Evolutionary conservation across 2,797 vertebrate species (phyloP), one percentile per base, ranked within the genome.

Genomic region (Peromyscus nudipes): DNA sequence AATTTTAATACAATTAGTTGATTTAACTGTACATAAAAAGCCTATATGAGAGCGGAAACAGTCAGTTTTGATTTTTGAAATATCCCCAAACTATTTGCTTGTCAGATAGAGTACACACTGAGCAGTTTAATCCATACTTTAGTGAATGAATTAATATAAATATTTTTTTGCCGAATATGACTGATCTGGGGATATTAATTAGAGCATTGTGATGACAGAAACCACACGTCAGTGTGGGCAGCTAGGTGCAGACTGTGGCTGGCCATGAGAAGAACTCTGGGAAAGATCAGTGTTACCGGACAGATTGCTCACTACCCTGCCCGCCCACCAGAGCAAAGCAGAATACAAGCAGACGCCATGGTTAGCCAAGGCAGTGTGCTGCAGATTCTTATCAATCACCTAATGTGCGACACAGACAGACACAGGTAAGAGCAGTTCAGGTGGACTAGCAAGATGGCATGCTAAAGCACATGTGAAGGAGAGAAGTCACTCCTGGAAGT

Each of bases 1-100:
- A 87, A 93, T 71, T 60, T 85, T 57, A 62, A 80, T 76, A n/a
- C 57, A 52, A 64, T 75, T 79, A 93, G 31, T 86, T 93, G 67
- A 77, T n/a, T 84, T 84, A 92, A 40, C 8, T 69, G 13, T 83
- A 3, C 25, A 57, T 55, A 17, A 71, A 86, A 7, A 87, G 69
- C 29, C 9, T 79, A 9, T 13, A 11, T 34, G n/a, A 92, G 46
- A 49, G 19, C 27, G 79, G 65, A 40, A 57, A 37, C 21, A 40
- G 11, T 40, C 46, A 69, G 10, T 62, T 91, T 71, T 21, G 4
- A 29, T 82, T 57, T 37, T 81, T 92, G 55, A 46, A 64, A 0
- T 71, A 34, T 64, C 17, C 2, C 69, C n/a, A 55, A 89, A 62
- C 57, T 46, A 6, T 69, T 52, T 92, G 3, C 76, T 67, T 88